Conservation (phyloP, 2,113 vertebrate genomes). For the Plotosus lineatus region DNA sequence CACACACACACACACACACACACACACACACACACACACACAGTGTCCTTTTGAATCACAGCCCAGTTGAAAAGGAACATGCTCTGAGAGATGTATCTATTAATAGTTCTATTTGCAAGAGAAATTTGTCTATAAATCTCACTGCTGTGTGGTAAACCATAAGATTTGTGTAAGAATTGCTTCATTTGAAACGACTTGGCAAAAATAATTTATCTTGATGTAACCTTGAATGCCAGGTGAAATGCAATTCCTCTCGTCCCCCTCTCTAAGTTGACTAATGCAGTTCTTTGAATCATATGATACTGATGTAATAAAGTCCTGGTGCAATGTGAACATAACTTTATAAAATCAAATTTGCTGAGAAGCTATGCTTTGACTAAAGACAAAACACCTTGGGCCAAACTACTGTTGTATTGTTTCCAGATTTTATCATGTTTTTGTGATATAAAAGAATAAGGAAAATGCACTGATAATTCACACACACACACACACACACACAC, state of each 20-base stretch:
- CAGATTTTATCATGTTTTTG: neutral
- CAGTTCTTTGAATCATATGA: neutral
- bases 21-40: slow-evolving; percentile 23
- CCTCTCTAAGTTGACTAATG: neutral
- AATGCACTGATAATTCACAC: neutral
- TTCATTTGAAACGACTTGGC: neutral
- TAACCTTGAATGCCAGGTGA: slow-evolving; percentile 5
- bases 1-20: neutral
- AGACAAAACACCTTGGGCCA: neutral
- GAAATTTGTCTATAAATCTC: neutral
- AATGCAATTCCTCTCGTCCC: neutral
- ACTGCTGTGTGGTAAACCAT: neutral
- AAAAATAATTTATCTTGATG: neutral
- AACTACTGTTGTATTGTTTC: neutral
- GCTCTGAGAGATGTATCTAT: slow-evolving; percentile 15
- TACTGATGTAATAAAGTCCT: neutral
- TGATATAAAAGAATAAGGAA: neutral
- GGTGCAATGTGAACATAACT: neutral
- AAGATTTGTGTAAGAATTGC: neutral
- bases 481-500: too few relatives aligned
- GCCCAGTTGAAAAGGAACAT: slow-evolving; percentile 19
- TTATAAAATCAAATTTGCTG: neutral
- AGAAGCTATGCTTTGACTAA: neutral
- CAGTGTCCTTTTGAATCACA: slow-evolving; percentile 17
- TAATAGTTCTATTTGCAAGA: slow-evolving; percentile 31